phyloP scores from a whole-genome alignment of 2,797 vertebrate species.

The Esox masquinongy region DNA sequence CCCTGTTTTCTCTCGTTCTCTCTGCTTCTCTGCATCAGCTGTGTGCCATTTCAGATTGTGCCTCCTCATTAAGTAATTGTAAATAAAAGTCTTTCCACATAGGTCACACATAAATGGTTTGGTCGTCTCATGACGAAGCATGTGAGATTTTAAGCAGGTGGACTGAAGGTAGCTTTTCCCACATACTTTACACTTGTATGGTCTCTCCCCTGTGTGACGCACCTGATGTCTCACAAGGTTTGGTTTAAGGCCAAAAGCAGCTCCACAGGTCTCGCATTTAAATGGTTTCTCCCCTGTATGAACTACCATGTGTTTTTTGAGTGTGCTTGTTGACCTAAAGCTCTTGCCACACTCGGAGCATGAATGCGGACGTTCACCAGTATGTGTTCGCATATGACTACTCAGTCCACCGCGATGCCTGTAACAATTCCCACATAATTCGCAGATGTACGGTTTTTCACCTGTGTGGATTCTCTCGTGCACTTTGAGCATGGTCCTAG shows the following conservation, averaged over 20 bases:
- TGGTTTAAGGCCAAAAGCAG: not conserved
- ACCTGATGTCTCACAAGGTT: not conserved
- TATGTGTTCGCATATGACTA: not conserved
- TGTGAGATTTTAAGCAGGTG: not conserved
- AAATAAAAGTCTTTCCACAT: not conserved
- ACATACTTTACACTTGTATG: not conserved
- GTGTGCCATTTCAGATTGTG: not conserved
- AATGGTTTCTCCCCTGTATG: slow-evolving; percentile 1
- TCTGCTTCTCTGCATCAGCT: not conserved
- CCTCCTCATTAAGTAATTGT: not conserved
- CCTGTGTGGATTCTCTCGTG: not conserved
- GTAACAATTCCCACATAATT: not conserved
- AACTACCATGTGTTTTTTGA: not conserved
- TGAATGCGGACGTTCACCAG: not conserved
- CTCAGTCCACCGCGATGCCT: not conserved
- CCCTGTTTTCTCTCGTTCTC: not conserved
- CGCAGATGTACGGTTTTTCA: not conserved
- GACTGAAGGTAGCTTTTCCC: not conserved
- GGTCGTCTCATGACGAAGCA: not conserved
- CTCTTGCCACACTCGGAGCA: not conserved
- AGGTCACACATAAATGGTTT: slow-evolving; percentile 1
- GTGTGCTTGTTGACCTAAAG: not conserved
- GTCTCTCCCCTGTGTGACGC: not conserved
- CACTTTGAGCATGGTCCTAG: not conserved
- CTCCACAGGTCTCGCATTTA: not conserved